Evolutionary conservation across 1,140 invertebrate species (phyloP), one percentile per base, ranked within the genome.

Genomic region (Leucophenga varia): DNA sequence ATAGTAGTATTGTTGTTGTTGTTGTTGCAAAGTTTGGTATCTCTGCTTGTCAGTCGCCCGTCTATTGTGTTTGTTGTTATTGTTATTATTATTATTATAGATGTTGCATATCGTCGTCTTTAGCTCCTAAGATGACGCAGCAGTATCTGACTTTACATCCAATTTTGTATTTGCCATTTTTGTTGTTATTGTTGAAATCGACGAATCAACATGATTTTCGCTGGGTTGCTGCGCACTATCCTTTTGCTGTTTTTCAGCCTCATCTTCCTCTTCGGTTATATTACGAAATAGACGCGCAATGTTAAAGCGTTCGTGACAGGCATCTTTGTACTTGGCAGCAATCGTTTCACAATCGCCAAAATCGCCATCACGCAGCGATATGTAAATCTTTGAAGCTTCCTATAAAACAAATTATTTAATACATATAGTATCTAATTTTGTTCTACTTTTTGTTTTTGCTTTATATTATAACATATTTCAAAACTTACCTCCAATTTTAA

Each of bases 351-450:
- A 86, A 21, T 79, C 75, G 1, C 91, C 90, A 67, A 93, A 90
- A 54, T 90, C 87, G 35, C 88, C 89, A 43, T 83, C 82, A 50
- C 82, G 81, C 59, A 95, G 79, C 49, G 86, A 83, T 47, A 88
- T 84, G 42, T 93, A 78, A 16, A 93, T 84, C 52, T 86, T 84
- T 43, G 83, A 84, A 76, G 90, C 93, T 67, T 83, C 86, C 84
- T 91, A 75, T 12, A 79, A 9, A 2, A 46, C 19, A 8, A 6
- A 7, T n/a, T n/a, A n/a, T n/a, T n/a, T n/a, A 78, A 43, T n/a
- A n/a, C n/a, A n/a, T n/a, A n/a, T n/a, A n/a, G n/a, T n/a, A n/a
- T n/a, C n/a, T n/a, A n/a, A n/a, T n/a, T n/a, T n/a, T n/a, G n/a
- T n/a, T n/a, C n/a, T n/a, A n/a, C n/a, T n/a, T n/a, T n/a, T n/a